phyloP scores from a whole-genome alignment of 2,888 invertebrate genomes.

The Tetragnatha montana region DNA sequence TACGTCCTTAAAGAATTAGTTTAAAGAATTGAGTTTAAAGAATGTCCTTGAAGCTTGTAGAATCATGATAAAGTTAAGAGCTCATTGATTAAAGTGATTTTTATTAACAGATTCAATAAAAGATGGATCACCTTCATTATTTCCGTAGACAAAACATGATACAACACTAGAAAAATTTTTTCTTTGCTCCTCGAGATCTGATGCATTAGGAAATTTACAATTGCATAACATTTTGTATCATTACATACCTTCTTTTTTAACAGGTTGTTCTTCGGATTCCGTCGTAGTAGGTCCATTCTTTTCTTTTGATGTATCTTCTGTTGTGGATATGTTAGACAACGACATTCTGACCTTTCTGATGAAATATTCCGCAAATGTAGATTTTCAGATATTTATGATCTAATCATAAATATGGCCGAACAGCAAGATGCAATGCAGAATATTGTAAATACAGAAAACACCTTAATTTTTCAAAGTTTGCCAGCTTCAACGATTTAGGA shows the following conservation, averaged over 20 bases:
- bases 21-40: no score
- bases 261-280: slow-evolving; percentile 39
- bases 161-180: no score
- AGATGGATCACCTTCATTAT: no score
- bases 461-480: background rate
- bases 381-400: slow-evolving; percentile 20
- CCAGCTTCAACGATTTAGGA: slow-evolving; percentile 3
- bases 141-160: no score
- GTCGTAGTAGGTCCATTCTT: slow-evolving; percentile 10
- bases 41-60: no score
- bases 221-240: no score
- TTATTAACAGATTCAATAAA: no score
- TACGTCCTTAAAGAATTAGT: no score
- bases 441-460: slow-evolving; percentile 9
- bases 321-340: slow-evolving; percentile 40
- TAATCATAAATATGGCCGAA: slow-evolving; percentile 59
- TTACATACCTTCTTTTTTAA: slow-evolving; percentile 31
- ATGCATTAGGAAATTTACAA: no score
- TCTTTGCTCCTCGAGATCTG: no score
- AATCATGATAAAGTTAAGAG: no score
- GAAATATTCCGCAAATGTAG: background rate
- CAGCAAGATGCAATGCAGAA: slow-evolving; percentile 29
- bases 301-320: slow-evolving; percentile 28
- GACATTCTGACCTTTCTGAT: slow-evolving; percentile 51
- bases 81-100: no score